Base-by-base conservation (phyloP, 2,888 invertebrate genomes). In the Agrotis clavis region DNA sequence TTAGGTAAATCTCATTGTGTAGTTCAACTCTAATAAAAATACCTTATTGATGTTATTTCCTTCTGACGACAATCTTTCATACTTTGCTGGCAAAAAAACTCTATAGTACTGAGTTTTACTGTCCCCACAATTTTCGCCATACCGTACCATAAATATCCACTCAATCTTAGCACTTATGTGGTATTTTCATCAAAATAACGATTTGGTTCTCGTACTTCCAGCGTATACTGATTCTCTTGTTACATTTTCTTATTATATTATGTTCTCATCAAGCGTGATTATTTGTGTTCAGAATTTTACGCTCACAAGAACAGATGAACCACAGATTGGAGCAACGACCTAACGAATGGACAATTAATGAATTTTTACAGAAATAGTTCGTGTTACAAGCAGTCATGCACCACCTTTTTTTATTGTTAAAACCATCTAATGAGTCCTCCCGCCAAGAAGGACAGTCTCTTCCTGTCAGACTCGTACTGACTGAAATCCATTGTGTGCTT, bases 271-370 rank as follows among this genome's bases (percentile, higher is more conserved):
- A 72, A 63, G 48, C 48, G 51, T 59, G 16, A 19, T 63, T 48
- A 48, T 78, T 79, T 45, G 41, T 50, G n/a, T 54, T 19, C 45
- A 30, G 13, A 56, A 13, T 6, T 47, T 61, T 50, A 54, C 45
- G 7, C 18, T 54, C 13, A 47, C 48, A 19, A 53, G n/a, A 50
- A 19, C 21, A 63, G 13, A 54, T 60, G 48, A 47, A 14, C 13
- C 35, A 53, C 30, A 50, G 63, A 50, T 45, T 18, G 41, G 16
- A 25, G 59, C 4, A 4, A 57, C 4, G 50, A 57, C 51, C 47
- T 62, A 48, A 53, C 16, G 9, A 18, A 48, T 25, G n/a, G 50
- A 57, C 25, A 77, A 35, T 35, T 35, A 7, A 13, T 7, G 1
- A 51, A 47, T 53, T 18, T 51, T 47, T 19, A 50, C 11, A 35